These are phyloP conservation scores for Papilio demoleus DNA, from an alignment of 2,888 invertebrate species.

Conservation along the genomic window DNA sequence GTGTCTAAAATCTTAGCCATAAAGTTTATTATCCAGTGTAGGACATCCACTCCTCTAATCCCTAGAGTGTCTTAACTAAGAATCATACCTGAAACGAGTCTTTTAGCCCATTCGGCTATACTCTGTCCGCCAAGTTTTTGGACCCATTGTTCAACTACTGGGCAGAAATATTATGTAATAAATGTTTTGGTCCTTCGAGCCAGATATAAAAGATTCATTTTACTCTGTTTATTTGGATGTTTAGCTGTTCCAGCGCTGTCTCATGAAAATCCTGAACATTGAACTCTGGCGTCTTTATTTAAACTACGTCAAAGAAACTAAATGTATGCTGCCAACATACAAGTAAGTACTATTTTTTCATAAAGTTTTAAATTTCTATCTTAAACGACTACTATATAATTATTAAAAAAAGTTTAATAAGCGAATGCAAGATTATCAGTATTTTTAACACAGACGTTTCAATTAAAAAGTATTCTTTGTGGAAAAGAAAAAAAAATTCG, in stretches of 20 bases:
- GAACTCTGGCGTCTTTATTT: slow-evolving; percentile 99
- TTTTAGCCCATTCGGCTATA: no score
- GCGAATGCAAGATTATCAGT: no score
- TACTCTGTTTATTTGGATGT: slow-evolving; percentile 37
- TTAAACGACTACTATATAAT: no score
- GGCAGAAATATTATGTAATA: not conserved
- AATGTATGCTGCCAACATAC: slow-evolving; percentile 95
- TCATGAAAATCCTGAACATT: slow-evolving; percentile 99
- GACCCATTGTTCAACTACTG: not conserved
- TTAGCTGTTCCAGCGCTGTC: slow-evolving; percentile 97
- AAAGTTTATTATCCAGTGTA: no score
- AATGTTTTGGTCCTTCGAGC: slow-evolving; percentile 16
- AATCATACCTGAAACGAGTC: no score
- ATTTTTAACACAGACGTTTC: no score
- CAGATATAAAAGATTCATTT: slow-evolving; percentile 17
- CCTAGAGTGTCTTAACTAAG: no score
- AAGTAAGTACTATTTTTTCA: slow-evolving; percentile 86
- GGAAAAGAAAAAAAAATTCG: no score
- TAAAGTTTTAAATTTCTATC: no score
- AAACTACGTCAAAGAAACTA: slow-evolving; percentile 98
- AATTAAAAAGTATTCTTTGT: no score
- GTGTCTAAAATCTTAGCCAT: not conserved
- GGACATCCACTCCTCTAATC: no score
- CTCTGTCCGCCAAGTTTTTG: not conserved
- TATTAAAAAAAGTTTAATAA: no score